Percentiles rank a stretch among this genome's conserved stretches.
phyloP scores from a whole-genome alignment of 2,797 vertebrate species.

The Dryobates pubescens region DNA sequence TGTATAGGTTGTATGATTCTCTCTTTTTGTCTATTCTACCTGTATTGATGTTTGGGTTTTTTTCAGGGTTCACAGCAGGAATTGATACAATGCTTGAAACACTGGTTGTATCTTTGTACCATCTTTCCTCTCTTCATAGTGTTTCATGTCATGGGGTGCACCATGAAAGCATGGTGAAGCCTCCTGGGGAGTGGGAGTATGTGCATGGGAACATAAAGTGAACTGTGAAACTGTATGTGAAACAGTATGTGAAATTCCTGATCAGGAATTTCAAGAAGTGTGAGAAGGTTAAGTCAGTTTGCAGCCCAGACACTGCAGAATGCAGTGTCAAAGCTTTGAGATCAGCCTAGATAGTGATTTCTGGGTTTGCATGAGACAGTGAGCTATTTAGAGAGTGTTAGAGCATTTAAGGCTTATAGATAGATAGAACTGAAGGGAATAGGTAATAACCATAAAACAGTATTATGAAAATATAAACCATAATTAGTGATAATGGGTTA shows the following conservation, averaged over 20 bases:
- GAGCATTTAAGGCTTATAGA: not conserved
- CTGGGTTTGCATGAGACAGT: not conserved
- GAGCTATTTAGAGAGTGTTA: not conserved
- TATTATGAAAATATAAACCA: constrained; percentile 65
- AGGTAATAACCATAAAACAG: constrained; percentile 64
- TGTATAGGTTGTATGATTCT: not conserved
- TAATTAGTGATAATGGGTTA: constrained; percentile 61
- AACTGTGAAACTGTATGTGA: not conserved
- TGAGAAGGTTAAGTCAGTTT: not conserved
- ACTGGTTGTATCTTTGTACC: not conserved
- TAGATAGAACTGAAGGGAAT: constrained; percentile 49
- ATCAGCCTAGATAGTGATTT: not conserved
- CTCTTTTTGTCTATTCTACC: not conserved
- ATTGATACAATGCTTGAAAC: not conserved
- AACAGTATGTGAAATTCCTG: not conserved
- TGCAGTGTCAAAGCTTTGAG: not conserved
- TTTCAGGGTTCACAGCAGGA: not conserved
- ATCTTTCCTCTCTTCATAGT: not conserved
- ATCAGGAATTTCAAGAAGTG: not conserved
- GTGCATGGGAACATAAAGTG: not conserved
- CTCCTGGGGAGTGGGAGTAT: not conserved
- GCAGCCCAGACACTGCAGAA: not conserved
- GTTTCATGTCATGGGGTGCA: not conserved
- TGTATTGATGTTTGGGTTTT: not conserved
- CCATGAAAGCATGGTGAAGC: not conserved